Evolutionary conservation across 1,140 invertebrate genomes (phyloP), one percentile per base, ranked within the genome.

Genomic region (Meloidogyne exigua): DNA sequence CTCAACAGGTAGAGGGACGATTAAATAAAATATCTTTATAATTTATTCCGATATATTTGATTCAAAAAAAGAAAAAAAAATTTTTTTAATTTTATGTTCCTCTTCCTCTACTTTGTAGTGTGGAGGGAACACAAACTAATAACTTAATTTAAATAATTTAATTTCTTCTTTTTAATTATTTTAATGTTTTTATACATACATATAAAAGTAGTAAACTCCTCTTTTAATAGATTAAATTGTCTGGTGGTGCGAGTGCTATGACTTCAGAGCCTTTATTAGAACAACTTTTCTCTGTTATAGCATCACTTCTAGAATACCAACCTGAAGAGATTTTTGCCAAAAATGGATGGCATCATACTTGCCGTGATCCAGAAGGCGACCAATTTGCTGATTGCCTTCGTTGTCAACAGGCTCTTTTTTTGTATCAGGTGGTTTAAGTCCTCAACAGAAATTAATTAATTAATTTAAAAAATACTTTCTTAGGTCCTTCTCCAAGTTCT

Each of bases 381-480:
- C 79, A 85, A 11, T 87, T 88, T 44, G 88, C 89, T 11, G 93
- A 95, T 83, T 98, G 96, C 88, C 90, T 91, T 32, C 94, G 93
- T 85, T 98, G 95, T 88, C 94, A 96, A 88, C 92, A 94, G 63
- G 92, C 92, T 66, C 92, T 95, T 11, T 92, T 96, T 86, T 96
- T 94, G 92, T 94, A 96, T 89, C 95, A 97, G 88, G 88, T 96
- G 28, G n/a, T 32, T 32, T 32, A 32, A 32, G n/a, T n/a, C n/a
- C n/a, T n/a, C 28, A 18, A 15, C 69, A 78, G 70, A 42, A 25
- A 76, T 3, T n/a, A 39, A 62, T 64, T 32, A 28, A 32, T 71
- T 12, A 32, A 32, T 76, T 25, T 2, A 63, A 32, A n/a, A 76
- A 77, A n/a, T 36, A 11, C 42, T 63, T 9, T n/a, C 67, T 71